Evolutionary conservation across 2,888 invertebrate genomes (phyloP).

Genomic region (Polylopha cassiicola): DNA sequence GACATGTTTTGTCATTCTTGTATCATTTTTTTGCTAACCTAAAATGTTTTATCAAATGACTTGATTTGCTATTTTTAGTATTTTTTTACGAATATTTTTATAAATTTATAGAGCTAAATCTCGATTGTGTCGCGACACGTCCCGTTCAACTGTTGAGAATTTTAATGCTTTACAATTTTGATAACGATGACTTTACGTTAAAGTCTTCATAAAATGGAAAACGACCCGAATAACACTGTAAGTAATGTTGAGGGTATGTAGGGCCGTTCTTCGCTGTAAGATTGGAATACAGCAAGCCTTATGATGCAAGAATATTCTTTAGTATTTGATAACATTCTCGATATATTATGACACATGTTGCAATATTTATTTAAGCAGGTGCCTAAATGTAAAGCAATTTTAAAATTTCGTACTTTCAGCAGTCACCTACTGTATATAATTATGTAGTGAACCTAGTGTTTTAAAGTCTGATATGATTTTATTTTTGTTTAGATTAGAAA

Average conservation of each 20-base stretch:
- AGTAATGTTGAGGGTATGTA: constrained; percentile 37
- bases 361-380: too few relatives aligned
- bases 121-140: constrained; percentile 66
- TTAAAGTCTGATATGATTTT: too few relatives aligned
- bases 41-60: constrained; percentile 77
- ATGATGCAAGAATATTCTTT: too few relatives aligned
- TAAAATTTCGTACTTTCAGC: too few relatives aligned
- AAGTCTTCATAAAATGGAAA: constrained; percentile 67
- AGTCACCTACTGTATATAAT: too few relatives aligned
- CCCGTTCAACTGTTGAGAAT: constrained; percentile 47
- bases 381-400: too few relatives aligned
- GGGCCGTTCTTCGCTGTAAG: background rate
- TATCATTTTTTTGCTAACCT: constrained; percentile 77
- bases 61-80: constrained; percentile 69
- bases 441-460: too few relatives aligned
- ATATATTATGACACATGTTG: too few relatives aligned
- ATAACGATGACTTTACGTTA: constrained; percentile 67
- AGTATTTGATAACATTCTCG: too few relatives aligned
- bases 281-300: too few relatives aligned
- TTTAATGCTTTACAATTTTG: constrained; percentile 61
- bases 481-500: too few relatives aligned
- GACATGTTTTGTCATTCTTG: constrained; percentile 72
- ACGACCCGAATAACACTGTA: constrained; percentile 74
- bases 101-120: constrained; percentile 70
- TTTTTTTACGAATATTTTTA: constrained; percentile 72